phyloP scores from a whole-genome alignment of 2,888 invertebrate species.

The Ypsolopha scabrella region DNA sequence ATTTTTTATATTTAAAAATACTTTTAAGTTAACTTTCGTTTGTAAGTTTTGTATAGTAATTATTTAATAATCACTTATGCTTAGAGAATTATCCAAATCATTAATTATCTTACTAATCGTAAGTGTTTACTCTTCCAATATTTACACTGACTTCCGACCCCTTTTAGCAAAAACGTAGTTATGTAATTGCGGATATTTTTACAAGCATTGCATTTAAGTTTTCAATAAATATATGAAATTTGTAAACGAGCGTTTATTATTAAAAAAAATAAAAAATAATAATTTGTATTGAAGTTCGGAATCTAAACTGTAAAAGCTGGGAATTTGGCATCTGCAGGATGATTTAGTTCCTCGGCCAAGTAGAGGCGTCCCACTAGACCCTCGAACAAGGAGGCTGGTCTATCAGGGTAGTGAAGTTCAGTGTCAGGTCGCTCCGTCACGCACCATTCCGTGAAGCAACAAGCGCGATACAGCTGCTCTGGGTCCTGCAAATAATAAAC shows the following conservation, averaged over 20 bases:
- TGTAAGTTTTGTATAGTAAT: too few relatives aligned
- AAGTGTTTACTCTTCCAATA: too few relatives aligned
- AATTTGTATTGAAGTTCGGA: background rate
- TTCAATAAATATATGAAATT: too few relatives aligned
- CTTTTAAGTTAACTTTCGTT: too few relatives aligned
- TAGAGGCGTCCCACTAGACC: conserved; percentile 84
- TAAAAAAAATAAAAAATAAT: too few relatives aligned
- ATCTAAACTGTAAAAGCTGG: conserved; percentile 74
- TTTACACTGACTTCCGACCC: too few relatives aligned
- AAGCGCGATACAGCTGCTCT: conserved; percentile 80
- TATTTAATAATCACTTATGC: too few relatives aligned
- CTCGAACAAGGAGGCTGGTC: conserved; percentile 87
- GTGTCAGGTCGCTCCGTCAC: conserved; percentile 76
- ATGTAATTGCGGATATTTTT: background rate
- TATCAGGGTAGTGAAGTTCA: conserved; percentile 79
- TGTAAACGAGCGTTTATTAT: too few relatives aligned
- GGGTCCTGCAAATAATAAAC: conserved; percentile 64
- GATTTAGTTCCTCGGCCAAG: conserved; percentile 76
- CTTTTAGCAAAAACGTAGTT: too few relatives aligned
- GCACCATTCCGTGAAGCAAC: conserved; percentile 87
- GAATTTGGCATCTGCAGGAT: conserved; percentile 76
- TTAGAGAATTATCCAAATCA: too few relatives aligned
- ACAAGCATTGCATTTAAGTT: background rate
- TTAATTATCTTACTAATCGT: too few relatives aligned
- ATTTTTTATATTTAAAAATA: too few relatives aligned